These are phyloP conservation scores for Mus minutoides DNA, from an alignment of 2,797 vertebrate genomes.

Conservation along the genomic window DNA sequence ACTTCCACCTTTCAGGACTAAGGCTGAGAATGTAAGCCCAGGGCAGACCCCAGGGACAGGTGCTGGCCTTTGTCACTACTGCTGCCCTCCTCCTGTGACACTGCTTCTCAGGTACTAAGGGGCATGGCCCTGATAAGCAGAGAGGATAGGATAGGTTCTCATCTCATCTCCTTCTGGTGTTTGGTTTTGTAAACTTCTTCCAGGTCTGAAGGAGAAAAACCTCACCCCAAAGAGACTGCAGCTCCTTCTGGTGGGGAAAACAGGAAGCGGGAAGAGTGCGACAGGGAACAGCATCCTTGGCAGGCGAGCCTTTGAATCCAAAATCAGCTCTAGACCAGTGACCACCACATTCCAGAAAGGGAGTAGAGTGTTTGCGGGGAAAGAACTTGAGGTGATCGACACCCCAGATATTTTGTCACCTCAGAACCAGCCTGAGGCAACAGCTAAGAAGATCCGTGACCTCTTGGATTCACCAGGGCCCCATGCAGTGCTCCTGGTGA, in stretches of 20 bases:
- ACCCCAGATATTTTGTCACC: slow-evolving; percentile 61
- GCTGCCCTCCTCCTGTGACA: background rate
- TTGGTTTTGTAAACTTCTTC: background rate
- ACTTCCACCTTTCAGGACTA: background rate
- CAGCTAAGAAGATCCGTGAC: fast-evolving
- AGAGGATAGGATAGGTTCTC: fast-evolving
- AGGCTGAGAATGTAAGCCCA: too few relatives aligned
- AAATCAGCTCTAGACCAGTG: background rate
- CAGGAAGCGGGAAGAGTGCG: slow-evolving; percentile 70
- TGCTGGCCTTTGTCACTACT: background rate
- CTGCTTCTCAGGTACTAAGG: background rate
- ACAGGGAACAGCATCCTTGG: slow-evolving; percentile 75
- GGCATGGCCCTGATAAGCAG: background rate
- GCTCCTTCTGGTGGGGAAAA: slow-evolving; percentile 71
- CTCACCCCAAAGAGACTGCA: background rate
- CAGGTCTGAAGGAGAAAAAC: background rate
- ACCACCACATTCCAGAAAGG: slow-evolving; percentile 23
- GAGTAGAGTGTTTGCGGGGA: background rate
- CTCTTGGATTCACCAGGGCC: background rate
- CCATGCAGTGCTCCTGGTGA: slow-evolving; percentile 61
- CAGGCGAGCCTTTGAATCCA: slow-evolving; percentile 27
- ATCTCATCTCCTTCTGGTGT: background rate
- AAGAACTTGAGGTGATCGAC: slow-evolving; percentile 40
- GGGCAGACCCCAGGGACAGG: background rate
- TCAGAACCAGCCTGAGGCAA: fast-evolving